Percentiles rank a stretch among this genome's conserved stretches.
phyloP scores from a whole-genome alignment of 2,113 vertebrate genomes.

The Dasypus novemcinctus region DNA sequence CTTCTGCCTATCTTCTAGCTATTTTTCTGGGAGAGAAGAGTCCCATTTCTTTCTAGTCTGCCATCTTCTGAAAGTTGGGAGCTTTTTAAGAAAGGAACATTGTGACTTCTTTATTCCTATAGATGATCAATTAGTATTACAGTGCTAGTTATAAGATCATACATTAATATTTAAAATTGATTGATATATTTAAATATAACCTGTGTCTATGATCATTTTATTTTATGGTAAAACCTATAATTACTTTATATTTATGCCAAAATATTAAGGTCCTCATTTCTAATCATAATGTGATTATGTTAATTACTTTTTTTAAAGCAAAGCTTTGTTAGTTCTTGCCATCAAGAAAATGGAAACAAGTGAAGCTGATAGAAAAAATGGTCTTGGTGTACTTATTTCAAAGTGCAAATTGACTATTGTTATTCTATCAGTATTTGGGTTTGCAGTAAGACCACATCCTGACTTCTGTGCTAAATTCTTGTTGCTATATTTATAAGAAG shows the following conservation, averaged over 20 bases:
- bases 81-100: neutral
- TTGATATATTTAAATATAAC: neutral
- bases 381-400: slow-evolving; percentile 30
- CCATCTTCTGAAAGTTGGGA: neutral
- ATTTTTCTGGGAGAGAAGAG: too few species aligned
- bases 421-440: slow-evolving; percentile 57
- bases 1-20: too few species aligned
- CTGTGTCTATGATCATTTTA: neutral
- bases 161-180: neutral
- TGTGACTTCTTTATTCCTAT: neutral
- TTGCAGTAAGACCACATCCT: slow-evolving; percentile 51
- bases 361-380: slow-evolving; percentile 43
- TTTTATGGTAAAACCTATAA: neutral
- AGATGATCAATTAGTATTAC: neutral
- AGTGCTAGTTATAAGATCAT: neutral
- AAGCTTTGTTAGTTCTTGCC: neutral
- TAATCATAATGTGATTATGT: neutral
- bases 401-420: slow-evolving; percentile 23
- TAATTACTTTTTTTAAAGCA: neutral
- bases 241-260: neutral
- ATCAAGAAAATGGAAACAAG: neutral
- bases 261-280: neutral
- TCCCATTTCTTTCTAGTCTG: too few species aligned
- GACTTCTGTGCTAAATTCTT: slow-evolving; percentile 58
- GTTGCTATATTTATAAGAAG: slow-evolving; percentile 74